phyloP scores from a whole-genome alignment of 2,797 vertebrate genomes.

The Lates japonicus region DNA sequence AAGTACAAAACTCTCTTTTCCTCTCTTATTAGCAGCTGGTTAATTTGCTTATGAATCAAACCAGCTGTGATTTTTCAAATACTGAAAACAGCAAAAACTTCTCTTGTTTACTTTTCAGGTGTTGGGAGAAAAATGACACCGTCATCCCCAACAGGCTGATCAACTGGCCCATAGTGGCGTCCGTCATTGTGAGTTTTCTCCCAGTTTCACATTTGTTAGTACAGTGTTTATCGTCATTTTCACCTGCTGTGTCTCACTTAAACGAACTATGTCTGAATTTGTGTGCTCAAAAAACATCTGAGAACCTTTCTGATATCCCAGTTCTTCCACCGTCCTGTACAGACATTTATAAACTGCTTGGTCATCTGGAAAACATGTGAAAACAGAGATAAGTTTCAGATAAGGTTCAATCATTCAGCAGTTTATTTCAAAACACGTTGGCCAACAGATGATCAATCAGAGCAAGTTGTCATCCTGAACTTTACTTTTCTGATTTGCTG shows the following conservation, averaged over 20 bases:
- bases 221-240: not conserved
- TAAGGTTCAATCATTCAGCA: not conserved
- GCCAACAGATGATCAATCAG: conserved; percentile 6
- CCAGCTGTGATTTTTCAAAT: not conserved
- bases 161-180: conserved; percentile 92
- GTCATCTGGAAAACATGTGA: not conserved
- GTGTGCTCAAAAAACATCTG: not conserved
- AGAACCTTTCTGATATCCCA: not conserved
- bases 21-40: not conserved
- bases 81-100: too few relatives aligned
- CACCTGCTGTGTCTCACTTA: too few relatives aligned
- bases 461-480: not conserved
- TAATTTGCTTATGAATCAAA: not conserved
- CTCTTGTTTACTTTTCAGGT: conserved; percentile 77
- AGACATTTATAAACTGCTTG: not conserved
- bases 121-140: conserved; percentile 93
- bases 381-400: conserved; percentile 15
- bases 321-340: not conserved
- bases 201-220: not conserved
- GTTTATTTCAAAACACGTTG: not conserved
- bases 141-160: conserved; percentile 90
- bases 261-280: not conserved
- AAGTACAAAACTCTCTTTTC: too few relatives aligned
- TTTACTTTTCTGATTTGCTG: not conserved
- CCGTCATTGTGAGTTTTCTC: conserved; percentile 90